Conservation (phyloP, 2,113 vertebrate genomes). For the Microtus pennsylvanicus region DNA sequence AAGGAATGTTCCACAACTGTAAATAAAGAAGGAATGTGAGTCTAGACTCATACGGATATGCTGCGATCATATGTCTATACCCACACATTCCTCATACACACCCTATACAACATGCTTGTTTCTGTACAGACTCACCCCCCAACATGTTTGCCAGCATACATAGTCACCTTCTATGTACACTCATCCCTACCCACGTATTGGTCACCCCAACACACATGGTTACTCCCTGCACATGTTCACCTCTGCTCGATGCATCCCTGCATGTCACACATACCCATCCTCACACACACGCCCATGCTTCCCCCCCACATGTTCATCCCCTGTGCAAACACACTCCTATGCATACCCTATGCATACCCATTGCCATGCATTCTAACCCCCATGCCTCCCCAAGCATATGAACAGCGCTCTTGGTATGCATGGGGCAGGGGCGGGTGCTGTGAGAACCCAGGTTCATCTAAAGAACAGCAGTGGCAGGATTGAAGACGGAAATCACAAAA, state of each 20-base stretch:
- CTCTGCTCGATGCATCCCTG: not conserved
- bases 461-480: not conserved
- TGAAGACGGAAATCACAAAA: not conserved
- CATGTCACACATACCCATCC: not conserved
- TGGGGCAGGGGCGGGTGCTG: not conserved
- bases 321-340: not conserved
- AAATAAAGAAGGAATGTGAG: not conserved
- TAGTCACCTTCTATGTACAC: not conserved
- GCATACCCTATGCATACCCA: not conserved
- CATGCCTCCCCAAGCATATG: not conserved
- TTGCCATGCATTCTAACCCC: rapidly evolving
- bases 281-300: not conserved
- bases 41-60: not conserved
- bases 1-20: too few relatives aligned
- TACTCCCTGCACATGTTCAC: not conserved
- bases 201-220: not conserved
- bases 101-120: not conserved
- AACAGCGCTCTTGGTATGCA: not conserved
- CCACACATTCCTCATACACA: not conserved
- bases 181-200: not conserved
- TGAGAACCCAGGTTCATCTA: not conserved
- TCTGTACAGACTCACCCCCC: not conserved
- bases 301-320: not conserved
- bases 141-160: rapidly evolving
- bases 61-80: too few relatives aligned